Conservation (phyloP, 2,113 vertebrate species). For the Nerophis lumbriciformis region DNA sequence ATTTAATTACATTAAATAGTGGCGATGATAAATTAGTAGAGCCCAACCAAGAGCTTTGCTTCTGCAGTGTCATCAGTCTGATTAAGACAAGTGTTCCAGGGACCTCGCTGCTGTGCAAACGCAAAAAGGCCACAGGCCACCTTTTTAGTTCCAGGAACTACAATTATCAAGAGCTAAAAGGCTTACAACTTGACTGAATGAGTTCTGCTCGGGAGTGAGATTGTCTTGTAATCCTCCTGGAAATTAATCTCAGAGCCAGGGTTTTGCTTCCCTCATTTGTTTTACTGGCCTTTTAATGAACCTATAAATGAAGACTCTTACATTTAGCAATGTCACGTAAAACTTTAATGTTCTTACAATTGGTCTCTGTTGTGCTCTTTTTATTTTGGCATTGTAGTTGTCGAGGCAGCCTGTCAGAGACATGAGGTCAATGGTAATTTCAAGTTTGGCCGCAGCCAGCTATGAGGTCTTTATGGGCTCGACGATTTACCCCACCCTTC, state of each 20-base stretch:
- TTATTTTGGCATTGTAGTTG: constrained; percentile 8
- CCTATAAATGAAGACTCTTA: constrained; percentile 37
- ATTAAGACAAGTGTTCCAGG: no score
- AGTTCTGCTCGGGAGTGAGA: constrained; percentile 46
- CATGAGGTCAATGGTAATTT: constrained; percentile 29
- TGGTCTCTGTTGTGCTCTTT: constrained; percentile 20
- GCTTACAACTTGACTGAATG: constrained; percentile 52
- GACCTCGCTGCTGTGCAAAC: no score
- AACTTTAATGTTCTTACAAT: constrained; percentile 49
- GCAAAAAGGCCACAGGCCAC: no score
- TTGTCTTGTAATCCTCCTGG: constrained; percentile 65
- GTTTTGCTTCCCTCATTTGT: constrained; percentile 43
- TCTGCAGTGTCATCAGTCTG: no score
- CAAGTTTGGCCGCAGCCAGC: background rate
- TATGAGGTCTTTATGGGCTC: no score
- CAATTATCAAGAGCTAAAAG: background rate
- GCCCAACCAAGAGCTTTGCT: no score
- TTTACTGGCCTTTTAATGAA: constrained; percentile 66
- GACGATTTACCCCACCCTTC: no score
- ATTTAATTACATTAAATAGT: no score
- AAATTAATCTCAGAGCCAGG: constrained; percentile 58
- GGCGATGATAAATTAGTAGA: no score
- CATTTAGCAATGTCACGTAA: constrained; percentile 48
- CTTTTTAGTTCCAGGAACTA: no score
- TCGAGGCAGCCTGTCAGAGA: constrained; percentile 15